Evolutionary conservation across 2,888 invertebrate genomes (phyloP), one percentile per base, ranked within the genome.

Genomic region (Pollenia labialis): DNA sequence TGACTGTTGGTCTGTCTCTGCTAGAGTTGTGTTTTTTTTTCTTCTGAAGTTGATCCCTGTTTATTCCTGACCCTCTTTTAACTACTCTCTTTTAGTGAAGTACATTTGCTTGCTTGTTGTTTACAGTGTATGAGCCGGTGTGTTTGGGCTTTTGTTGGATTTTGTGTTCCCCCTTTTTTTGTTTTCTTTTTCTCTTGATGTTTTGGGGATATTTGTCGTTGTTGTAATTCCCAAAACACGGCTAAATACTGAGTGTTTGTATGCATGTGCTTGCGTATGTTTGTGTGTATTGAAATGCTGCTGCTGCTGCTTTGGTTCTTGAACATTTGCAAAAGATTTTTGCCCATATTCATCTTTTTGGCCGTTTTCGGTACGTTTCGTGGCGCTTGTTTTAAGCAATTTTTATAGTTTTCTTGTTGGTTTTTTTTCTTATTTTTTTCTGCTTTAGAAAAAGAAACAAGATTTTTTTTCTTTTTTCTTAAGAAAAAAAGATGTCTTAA

Each of bases 331-430:
- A 91, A 92, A 92, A 92, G 92, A 92, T 92, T 92, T 92, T 92
- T 92, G 92, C 92, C 91, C 92, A 92, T 92, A 92, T 92, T 92
- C 92, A 92, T 92, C 92, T 92, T 92, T 92, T 92, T 92, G 92
- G 92, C 92, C 92, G 92, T 92, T 92, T 92, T 92, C 92, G 92
- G 92, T 92, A 91, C 92, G 92, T 92, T 91, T 92, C 92, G 89
- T 89, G 88, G 87, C 85, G 85, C 82, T 85, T 87, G 81, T 74
- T 80, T 82, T 56, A 75, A 85, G 75, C 74, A 79, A 75, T 66
- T 82, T 82, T 82, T 72, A 68, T 77, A 83, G 71, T 87, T 84
- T 72, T 83, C 64, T 76, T 79, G 14, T 62, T 71, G 40, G 42
- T 72, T 77, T 42, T 71, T 86, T 77, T 75, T 81, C 84, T 88